These are phyloP conservation scores for Smutsia temminckii DNA, from an alignment of 2,797 vertebrate species.

Conservation along the genomic window DNA sequence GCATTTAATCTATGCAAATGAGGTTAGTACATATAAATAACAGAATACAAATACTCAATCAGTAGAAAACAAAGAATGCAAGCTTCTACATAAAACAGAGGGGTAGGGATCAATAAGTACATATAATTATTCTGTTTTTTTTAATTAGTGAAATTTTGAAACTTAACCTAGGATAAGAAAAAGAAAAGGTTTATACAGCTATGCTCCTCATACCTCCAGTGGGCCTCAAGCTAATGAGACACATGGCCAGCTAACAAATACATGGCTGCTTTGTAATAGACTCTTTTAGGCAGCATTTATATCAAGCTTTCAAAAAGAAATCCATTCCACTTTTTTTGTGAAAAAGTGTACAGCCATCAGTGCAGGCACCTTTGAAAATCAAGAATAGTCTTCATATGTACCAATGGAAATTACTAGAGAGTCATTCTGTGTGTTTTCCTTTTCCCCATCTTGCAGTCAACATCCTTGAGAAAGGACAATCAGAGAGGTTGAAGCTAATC, in stretches of 20 bases:
- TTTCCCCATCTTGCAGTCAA: neutral
- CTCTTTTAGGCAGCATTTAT: neutral
- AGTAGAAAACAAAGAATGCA: neutral
- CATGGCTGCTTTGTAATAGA: neutral
- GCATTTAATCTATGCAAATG: neutral
- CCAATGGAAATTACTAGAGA: neutral
- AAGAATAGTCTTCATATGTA: neutral
- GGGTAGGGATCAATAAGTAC: neutral
- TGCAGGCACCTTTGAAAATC: neutral
- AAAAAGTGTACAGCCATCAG: neutral
- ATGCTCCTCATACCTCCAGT: neutral
- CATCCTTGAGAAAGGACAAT: neutral
- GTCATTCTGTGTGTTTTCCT: neutral
- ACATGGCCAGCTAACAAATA: neutral
- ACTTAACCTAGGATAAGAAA: neutral
- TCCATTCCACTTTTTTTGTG: neutral
- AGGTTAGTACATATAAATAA: neutral
- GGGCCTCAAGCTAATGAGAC: neutral
- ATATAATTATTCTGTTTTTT: neutral
- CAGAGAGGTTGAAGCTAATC: neutral
- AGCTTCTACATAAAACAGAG: neutral
- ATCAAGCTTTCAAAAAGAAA: slow-evolving; percentile 21
- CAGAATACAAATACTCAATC: neutral
- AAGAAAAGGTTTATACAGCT: neutral
- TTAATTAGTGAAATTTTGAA: neutral